These are phyloP conservation scores for Halocynthia aurantium DNA, from an alignment of 23 tunicate genomes.

Conservation along the genomic window DNA sequence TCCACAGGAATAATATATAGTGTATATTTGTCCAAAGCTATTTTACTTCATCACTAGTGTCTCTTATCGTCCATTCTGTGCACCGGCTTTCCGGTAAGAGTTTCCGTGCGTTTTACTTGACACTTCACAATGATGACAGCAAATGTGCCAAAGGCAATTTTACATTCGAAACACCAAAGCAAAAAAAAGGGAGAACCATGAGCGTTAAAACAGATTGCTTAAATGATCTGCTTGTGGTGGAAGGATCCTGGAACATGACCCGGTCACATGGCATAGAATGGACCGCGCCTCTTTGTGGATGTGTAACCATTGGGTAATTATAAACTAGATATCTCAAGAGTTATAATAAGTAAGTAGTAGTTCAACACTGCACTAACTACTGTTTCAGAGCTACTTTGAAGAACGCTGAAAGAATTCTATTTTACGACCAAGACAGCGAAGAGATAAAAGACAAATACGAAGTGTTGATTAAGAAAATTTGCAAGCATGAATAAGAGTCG, in stretches of 20 bases:
- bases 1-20: neutral
- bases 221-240: neutral
- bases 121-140: neutral
- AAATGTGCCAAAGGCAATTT: neutral
- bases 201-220: constrained; percentile 1
- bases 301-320: constrained; percentile 10
- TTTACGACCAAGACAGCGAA: neutral
- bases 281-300: constrained; percentile 14
- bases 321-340: no score
- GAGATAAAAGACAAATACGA: neutral
- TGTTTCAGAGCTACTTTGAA: no score
- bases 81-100: neutral
- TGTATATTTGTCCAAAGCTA: neutral
- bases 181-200: neutral
- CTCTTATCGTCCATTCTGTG: neutral
- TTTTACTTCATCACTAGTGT: constrained; percentile 1
- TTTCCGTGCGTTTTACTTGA: constrained; percentile 1
- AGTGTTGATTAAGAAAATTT: neutral
- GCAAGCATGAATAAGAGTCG: no score
- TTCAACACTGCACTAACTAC: no score
- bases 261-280: neutral
- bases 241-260: constrained; percentile 1
- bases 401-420: no score
- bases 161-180: neutral
- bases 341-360: no score